Percentiles rank a stretch among this genome's conserved stretches.
Conservation (phyloP, 2,888 invertebrate genomes). For the Frankliniella intonsa region DNA sequence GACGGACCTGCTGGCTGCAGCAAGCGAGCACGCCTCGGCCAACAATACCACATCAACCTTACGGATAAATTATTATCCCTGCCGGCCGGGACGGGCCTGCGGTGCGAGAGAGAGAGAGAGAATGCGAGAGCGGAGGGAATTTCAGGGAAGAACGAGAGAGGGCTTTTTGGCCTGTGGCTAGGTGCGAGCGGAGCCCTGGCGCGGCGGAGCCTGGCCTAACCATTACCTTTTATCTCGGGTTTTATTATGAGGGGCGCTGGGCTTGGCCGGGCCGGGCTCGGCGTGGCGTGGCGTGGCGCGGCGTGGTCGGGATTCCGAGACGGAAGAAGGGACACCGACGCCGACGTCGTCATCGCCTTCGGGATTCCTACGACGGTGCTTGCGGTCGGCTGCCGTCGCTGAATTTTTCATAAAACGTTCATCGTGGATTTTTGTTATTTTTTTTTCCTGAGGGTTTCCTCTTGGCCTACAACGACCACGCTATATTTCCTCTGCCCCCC, state of each 20-base stretch:
- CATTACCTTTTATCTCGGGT: not conserved
- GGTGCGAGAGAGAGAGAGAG: no score
- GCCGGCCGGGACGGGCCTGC: no score
- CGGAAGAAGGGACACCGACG: not conserved
- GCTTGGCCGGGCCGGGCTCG: not conserved
- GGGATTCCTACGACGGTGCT: not conserved
- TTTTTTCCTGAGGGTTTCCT: not conserved
- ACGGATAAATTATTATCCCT: not conserved
- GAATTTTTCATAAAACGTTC: slow-evolving; percentile 20
- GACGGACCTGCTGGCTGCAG: not conserved
- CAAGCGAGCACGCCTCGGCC: not conserved
- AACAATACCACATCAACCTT: not conserved
- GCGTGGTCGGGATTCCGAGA: not conserved
- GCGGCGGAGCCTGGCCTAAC: not conserved
- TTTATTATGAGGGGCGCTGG: not conserved
- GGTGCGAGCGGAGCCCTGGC: not conserved
- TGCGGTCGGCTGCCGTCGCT: not conserved
- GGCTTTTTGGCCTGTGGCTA: no score
- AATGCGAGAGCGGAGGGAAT: not conserved
- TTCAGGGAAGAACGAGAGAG: not conserved
- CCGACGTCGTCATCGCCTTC: no score
- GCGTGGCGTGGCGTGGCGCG: no score
- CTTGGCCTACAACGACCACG: not conserved
- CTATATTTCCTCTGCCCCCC: not conserved
- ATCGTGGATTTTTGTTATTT: not conserved